These are phyloP conservation scores for Cyanoramphus novaezelandiae DNA, from an alignment of 2,113 vertebrate genomes.

Conservation along the genomic window DNA sequence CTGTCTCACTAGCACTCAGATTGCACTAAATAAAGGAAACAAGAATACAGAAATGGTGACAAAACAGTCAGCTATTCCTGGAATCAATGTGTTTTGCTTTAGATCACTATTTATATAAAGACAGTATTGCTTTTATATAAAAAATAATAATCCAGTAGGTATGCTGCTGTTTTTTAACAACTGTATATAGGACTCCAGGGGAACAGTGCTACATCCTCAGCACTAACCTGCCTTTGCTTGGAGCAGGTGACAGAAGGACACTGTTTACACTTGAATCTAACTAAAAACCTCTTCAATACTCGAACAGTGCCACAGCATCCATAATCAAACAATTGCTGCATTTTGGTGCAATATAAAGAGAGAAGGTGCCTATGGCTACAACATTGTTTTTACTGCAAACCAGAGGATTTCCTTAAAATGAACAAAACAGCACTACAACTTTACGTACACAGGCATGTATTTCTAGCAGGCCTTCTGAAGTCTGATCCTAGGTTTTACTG, in stretches of 20 bases:
- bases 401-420: background rate
- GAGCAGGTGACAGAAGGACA: background rate
- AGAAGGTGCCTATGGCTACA: background rate
- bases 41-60: background rate
- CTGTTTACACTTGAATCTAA: background rate
- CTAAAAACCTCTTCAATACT: background rate
- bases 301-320: background rate
- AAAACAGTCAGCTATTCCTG: background rate
- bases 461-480: background rate
- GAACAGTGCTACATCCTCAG: background rate
- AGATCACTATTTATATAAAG: background rate
- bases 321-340: background rate
- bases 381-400: background rate
- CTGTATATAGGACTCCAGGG: background rate
- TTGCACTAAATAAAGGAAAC: background rate
- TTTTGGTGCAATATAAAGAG: background rate
- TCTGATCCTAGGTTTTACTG: background rate
- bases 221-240: background rate
- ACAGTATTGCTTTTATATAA: background rate
- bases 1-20: background rate
- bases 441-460: background rate
- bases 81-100: background rate
- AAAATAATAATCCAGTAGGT: background rate
- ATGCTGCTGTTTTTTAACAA: accelerated
- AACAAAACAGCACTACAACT: background rate